These are phyloP conservation scores for Syngnathoides biaculeatus DNA, from an alignment of 2,113 vertebrate species.

Conservation along the genomic window DNA sequence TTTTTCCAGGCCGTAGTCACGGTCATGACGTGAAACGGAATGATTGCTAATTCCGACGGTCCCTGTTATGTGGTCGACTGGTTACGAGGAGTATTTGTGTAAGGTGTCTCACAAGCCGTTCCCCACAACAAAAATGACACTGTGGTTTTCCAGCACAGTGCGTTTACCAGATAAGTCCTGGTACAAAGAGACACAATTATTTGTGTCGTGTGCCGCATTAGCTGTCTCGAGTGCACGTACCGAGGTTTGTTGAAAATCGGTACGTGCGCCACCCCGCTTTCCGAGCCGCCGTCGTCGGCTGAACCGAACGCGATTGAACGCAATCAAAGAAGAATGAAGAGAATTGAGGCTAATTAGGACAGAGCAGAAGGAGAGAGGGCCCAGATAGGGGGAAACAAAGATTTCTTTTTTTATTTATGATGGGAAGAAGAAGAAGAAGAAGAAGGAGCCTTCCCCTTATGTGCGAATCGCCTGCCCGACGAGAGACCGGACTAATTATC, in stretches of 20 bases:
- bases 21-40: no score
- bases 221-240: not conserved
- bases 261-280: not conserved
- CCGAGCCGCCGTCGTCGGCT: not conserved
- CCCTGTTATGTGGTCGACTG: no score
- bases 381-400: conserved; percentile 32
- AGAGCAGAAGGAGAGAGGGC: conserved; percentile 27
- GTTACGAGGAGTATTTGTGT: no score
- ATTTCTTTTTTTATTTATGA: conserved; percentile 5
- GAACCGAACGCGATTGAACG: conserved; percentile 27
- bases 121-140: no score
- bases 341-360: conserved; percentile 46
- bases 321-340: conserved; percentile 30
- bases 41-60: no score
- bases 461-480: conserved; percentile 43
- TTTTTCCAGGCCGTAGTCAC: no score
- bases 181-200: no score
- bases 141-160: no score
- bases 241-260: not conserved
- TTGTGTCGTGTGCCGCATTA: no score
- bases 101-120: no score
- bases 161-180: no score
- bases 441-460: conserved; percentile 17
- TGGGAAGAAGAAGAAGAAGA: not conserved
- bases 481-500: conserved; percentile 60